Conservation (phyloP, 2,888 invertebrate genomes). For the Barypeithes pellucidus region DNA sequence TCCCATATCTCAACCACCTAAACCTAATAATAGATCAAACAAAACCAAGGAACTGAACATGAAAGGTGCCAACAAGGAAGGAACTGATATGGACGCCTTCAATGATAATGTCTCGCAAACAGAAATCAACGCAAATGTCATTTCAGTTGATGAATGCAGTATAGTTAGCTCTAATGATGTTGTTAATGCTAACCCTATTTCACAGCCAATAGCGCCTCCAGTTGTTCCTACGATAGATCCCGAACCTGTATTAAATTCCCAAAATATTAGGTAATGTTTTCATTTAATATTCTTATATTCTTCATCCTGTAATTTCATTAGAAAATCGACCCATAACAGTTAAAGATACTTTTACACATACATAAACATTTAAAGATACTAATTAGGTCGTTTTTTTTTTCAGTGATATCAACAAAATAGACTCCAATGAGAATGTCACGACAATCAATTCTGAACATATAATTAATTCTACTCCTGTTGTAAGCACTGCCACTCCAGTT, state of each 20-base stretch:
- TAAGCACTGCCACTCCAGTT: conserved; percentile 55
- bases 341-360: no score
- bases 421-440: conserved; percentile 53
- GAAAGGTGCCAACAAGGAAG: conserved; percentile 76
- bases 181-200: conserved; percentile 60
- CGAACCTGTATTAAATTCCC: conserved; percentile 33
- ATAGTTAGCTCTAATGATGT: conserved; percentile 55
- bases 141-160: conserved; percentile 16
- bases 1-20: conserved; percentile 69
- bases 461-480: conserved; percentile 38
- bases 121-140: conserved; percentile 46
- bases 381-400: not conserved
- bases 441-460: conserved; percentile 57
- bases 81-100: conserved; percentile 77
- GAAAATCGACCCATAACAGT: no score
- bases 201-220: conserved; percentile 20
- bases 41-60: conserved; percentile 74
- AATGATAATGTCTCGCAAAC: conserved; percentile 63
- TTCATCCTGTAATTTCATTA: not conserved
- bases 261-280: conserved; percentile 8
- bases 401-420: conserved; percentile 47
- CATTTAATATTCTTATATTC: not conserved
- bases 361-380: no score
- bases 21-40: conserved; percentile 71
- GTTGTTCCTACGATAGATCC: conserved; percentile 41